phyloP scores from a whole-genome alignment of 1,140 invertebrate genomes.

The Odontomachus brunneus region DNA sequence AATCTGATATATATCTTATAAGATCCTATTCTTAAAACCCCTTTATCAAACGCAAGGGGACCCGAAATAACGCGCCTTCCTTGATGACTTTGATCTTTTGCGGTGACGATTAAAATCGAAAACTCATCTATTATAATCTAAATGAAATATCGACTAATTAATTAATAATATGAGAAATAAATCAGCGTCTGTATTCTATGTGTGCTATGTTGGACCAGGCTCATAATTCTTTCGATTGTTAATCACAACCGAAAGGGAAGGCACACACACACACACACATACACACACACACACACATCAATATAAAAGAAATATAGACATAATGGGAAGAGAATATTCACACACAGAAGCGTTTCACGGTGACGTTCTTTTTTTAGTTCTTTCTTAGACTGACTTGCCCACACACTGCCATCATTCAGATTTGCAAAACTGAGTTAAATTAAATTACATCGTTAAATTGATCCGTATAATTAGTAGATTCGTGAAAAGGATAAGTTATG shows the following conservation, averaged over 20 bases:
- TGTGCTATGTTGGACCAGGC: slow-evolving; percentile 81
- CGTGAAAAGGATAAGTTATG: slow-evolving; percentile 24
- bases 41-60: slow-evolving; percentile 24
- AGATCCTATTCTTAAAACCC: not conserved
- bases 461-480: slow-evolving; percentile 24
- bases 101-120: slow-evolving; percentile 74
- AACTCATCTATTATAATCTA: slow-evolving; percentile 81
- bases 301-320: slow-evolving; percentile 53
- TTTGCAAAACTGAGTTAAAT: slow-evolving; percentile 25
- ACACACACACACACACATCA: slow-evolving; percentile 39
- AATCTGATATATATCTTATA: not conserved
- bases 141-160: slow-evolving; percentile 76
- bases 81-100: slow-evolving; percentile 74
- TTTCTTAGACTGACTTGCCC: slow-evolving; percentile 54
- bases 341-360: slow-evolving; percentile 16
- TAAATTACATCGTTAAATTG: slow-evolving; percentile 37
- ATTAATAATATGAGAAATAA: slow-evolving; percentile 78
- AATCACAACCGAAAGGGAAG: slow-evolving; percentile 38
- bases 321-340: slow-evolving; percentile 44
- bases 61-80: slow-evolving; percentile 64
- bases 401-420: slow-evolving; percentile 51
- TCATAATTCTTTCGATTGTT: slow-evolving; percentile 74
- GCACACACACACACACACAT: slow-evolving; percentile 48
- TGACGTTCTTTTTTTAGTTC: slow-evolving; percentile 35
- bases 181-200: slow-evolving; percentile 79